Percentiles rank a stretch among this genome's conserved stretches.
Evolutionary conservation across 2,888 invertebrate genomes (phyloP).

Genomic region (Geotrupes spiniger): DNA sequence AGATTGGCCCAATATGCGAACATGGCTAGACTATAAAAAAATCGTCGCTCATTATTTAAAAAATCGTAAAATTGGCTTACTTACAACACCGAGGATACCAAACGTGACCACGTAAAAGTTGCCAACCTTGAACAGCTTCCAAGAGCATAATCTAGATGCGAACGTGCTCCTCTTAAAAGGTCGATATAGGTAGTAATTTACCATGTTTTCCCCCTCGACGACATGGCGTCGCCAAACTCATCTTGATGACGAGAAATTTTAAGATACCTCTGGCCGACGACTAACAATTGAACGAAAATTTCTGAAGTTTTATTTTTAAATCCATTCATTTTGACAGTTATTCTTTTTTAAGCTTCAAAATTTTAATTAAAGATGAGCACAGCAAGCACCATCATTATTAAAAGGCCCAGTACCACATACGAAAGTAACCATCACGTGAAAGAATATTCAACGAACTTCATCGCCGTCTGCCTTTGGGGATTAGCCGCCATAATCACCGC

Average conservation of each 20-base stretch:
- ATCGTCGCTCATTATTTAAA: too few species aligned
- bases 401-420: conserved; percentile 27
- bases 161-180: conserved; percentile 15
- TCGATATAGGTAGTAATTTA: conserved; percentile 16
- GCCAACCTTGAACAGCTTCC: conserved; percentile 37
- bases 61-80: conserved; percentile 16
- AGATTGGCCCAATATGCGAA: too few species aligned
- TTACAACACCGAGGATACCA: conserved; percentile 45
- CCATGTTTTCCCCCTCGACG: conserved; percentile 4
- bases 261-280: not conserved
- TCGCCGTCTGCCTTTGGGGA: conserved; percentile 37
- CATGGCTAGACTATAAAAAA: too few species aligned
- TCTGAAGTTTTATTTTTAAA: not conserved
- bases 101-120: conserved; percentile 40
- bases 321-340: conserved; percentile 15
- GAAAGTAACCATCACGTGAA: conserved; percentile 11
- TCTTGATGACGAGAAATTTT: not conserved
- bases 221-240: conserved; percentile 8
- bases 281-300: not conserved
- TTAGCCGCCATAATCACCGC: conserved; percentile 39
- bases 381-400: conserved; percentile 37
- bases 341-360: conserved; percentile 1
- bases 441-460: conserved; percentile 20
- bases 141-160: conserved; percentile 31
- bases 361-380: conserved; percentile 27